These are phyloP conservation scores for Cercocebus atys DNA, from an alignment of 2,113 vertebrate species.

Conservation along the genomic window DNA sequence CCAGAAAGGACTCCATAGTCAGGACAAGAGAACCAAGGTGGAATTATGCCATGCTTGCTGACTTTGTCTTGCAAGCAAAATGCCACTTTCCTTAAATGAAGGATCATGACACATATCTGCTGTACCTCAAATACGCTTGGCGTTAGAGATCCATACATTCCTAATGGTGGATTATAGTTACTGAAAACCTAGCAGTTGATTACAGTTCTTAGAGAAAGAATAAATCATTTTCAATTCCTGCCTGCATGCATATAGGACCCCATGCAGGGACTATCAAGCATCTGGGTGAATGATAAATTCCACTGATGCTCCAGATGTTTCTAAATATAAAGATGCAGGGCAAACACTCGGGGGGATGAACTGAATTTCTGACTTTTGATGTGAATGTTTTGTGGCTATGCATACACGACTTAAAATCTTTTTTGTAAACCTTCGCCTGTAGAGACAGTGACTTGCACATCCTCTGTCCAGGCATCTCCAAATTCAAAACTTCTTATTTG, in stretches of 20 bases:
- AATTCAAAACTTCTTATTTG: background rate
- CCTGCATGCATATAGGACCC: background rate
- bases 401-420: background rate
- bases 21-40: background rate
- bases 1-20: background rate
- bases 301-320: slow-evolving; percentile 57
- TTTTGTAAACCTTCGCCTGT: background rate
- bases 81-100: background rate
- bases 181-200: slow-evolving; percentile 14
- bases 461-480: background rate
- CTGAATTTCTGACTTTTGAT: background rate
- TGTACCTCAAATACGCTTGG: background rate
- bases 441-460: background rate
- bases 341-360: background rate
- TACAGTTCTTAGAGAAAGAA: slow-evolving; percentile 54
- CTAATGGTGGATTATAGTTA: slow-evolving; percentile 14
- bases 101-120: background rate
- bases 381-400: background rate
- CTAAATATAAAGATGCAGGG: slow-evolving; percentile 19
- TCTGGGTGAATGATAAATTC: slow-evolving; percentile 51
- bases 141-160: slow-evolving; percentile 44
- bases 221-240: background rate
- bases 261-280: slow-evolving; percentile 6
- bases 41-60: background rate
- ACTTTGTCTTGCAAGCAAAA: background rate